phyloP scores from a whole-genome alignment of 2,113 vertebrate species.

The Atrichornis clamosus region DNA sequence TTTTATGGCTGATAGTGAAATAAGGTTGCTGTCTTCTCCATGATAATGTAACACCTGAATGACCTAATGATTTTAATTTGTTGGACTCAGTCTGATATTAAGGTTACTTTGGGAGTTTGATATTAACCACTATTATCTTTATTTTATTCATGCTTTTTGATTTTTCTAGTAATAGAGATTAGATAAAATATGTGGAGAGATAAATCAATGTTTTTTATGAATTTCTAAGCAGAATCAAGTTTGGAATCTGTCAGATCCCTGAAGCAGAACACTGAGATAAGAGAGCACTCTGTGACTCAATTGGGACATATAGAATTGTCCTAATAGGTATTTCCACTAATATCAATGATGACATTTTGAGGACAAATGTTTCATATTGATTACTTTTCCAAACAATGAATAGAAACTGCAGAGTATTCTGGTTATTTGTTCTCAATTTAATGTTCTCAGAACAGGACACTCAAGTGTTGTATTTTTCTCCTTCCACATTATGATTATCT shows the following conservation, averaged over 20 bases:
- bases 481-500: not conserved
- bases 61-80: not conserved
- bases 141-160: not conserved
- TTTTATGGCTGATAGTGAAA: slow-evolving; percentile 8
- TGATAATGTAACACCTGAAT: not conserved
- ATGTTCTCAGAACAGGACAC: not conserved
- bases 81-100: not conserved
- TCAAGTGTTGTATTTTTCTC: not conserved
- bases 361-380: not conserved
- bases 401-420: not conserved
- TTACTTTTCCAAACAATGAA: not conserved
- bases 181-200: not conserved
- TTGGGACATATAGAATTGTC: not conserved
- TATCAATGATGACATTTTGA: not conserved
- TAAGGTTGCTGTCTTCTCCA: not conserved
- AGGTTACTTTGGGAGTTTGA: not conserved
- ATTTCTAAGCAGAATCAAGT: not conserved
- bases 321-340: not conserved
- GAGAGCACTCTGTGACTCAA: not conserved
- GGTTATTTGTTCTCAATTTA: not conserved
- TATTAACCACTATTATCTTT: not conserved
- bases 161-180: not conserved
- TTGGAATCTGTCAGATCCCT: not conserved
- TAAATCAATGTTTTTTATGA: not conserved
- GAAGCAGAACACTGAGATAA: not conserved